Base-by-base conservation (phyloP, 2,113 vertebrate genomes). In the Fregetta grallaria region DNA sequence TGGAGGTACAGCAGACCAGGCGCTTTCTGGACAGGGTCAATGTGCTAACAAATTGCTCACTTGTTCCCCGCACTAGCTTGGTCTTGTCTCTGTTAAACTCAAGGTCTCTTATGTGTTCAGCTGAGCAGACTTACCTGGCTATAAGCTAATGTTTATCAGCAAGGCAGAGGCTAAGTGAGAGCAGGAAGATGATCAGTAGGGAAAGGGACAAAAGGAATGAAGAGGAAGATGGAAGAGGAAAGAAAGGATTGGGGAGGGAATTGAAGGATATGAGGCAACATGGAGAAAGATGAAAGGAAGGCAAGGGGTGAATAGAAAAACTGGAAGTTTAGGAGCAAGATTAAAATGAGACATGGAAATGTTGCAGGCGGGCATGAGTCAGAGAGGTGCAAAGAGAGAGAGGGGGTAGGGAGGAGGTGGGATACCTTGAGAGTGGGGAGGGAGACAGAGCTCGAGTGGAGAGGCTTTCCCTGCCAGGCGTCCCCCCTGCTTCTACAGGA, bases 361-460 rank as follows among this genome's bases (percentile, higher is more conserved):
- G 17, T 47, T 85, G 34, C 27, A 94, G 53, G 47, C 5, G 10
- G 49, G 40, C 0, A 0, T 77, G 78, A 6, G 2, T 84, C 52
- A 86, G 63, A 75, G 22, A 18, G n/a, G 45, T n/a, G 19, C 38
- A 65, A 50, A 30, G 29, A 88, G 55, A 44, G 23, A n/a, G 8
- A 15, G 13, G 27, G 11, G 10, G 10, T 32, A 73, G 66, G 21
- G 38, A 72, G 14, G 59, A 56, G 14, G 32, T 38, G 36, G 42
- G 38, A 47, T 94, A 53, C 44, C 55, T 38, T 61, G 62, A 44
- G 78, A 77, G 11, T 5, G 12, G 30, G 32, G 42, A 70, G 34
- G 32, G 44, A 87, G 62, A 22, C 45, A 66, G 36, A 62, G 44
- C 13, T 59, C 0, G 0, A 66, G 20, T 0, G 1, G 27, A 83